Evolutionary conservation across 1,140 invertebrate species (phyloP).

Genomic region (Drosophila hydei): DNA sequence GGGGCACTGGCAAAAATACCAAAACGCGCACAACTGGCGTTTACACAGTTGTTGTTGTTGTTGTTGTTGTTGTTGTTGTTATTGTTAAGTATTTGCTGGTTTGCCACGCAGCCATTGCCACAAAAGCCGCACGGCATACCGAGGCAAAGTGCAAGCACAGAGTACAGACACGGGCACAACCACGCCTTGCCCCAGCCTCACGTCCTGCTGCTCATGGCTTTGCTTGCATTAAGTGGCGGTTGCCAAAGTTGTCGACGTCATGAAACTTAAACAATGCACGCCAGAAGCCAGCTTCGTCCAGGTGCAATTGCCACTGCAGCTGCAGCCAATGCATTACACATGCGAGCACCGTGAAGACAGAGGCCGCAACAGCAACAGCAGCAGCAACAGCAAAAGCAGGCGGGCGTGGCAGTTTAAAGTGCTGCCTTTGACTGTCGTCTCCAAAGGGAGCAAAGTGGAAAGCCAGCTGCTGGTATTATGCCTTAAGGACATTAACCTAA

Average conservation of each 20-base stretch:
- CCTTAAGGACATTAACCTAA: conserved; percentile 78
- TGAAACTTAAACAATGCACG: conserved; percentile 74
- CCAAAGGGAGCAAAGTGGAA: conserved; percentile 16
- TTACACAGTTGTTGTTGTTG: conserved; percentile 14
- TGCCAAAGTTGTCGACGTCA: conserved; percentile 76
- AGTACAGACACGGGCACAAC: conserved; percentile 3
- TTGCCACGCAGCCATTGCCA: conserved; percentile 56
- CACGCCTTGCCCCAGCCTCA: conserved; percentile 6
- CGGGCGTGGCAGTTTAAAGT: conserved; percentile 17
- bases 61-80: conserved; percentile 37
- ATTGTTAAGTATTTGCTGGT: conserved; percentile 55
- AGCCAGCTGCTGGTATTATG: conserved; percentile 68
- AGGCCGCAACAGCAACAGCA: conserved; percentile 2
- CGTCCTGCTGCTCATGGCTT: conserved; percentile 6
- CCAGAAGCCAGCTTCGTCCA: conserved; percentile 15
- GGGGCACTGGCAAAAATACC: conserved; percentile 44
- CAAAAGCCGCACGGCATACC: conserved; percentile 72
- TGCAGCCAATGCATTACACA: conserved; percentile 36
- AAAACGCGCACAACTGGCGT: conserved; percentile 24
- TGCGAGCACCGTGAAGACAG: conserved; percentile 17
- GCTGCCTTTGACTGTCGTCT: conserved; percentile 32
- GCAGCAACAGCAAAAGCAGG: neutral
- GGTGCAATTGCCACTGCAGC: conserved; percentile 24
- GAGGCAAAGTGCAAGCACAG: conserved; percentile 60
- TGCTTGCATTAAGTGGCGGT: conserved; percentile 77